These are phyloP conservation scores for Deroplatys truncata DNA, from an alignment of 2,888 invertebrate genomes.

Conservation along the genomic window DNA sequence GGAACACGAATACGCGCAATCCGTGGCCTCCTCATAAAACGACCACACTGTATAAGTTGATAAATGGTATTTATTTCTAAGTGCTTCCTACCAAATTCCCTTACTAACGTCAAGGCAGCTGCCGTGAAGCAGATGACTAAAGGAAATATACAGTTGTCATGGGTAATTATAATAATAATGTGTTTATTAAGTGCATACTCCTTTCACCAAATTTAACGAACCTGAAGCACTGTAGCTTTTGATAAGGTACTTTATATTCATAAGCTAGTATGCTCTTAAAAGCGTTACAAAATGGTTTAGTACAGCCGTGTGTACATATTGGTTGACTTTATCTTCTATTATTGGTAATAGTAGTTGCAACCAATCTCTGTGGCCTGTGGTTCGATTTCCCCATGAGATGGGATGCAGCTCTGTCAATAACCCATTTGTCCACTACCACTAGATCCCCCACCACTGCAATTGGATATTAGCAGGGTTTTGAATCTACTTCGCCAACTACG, in stretches of 20 bases:
- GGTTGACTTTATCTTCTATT: neutral
- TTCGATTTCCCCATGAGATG: neutral
- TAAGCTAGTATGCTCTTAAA: neutral
- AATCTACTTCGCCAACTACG: neutral
- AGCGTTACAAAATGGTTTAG: neutral
- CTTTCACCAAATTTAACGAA: neutral
- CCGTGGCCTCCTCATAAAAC: no score
- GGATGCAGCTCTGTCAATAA: neutral
- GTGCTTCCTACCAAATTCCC: no score
- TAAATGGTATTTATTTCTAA: no score
- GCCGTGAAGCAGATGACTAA: no score
- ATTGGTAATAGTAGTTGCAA: neutral
- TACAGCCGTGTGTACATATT: neutral
- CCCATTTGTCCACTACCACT: neutral
- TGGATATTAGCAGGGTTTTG: neutral
- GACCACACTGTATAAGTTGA: no score
- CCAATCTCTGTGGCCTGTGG: neutral
- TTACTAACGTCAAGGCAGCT: no score
- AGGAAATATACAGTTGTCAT: no score
- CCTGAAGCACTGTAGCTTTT: neutral
- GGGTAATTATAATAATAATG: no score
- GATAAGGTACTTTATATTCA: neutral
- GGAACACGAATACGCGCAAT: no score
- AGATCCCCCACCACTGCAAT: neutral
- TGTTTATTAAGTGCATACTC: no score